Evolutionary conservation across 1,140 invertebrate species (phyloP), one percentile per base, ranked within the genome.

Genomic region (Apis florea): DNA sequence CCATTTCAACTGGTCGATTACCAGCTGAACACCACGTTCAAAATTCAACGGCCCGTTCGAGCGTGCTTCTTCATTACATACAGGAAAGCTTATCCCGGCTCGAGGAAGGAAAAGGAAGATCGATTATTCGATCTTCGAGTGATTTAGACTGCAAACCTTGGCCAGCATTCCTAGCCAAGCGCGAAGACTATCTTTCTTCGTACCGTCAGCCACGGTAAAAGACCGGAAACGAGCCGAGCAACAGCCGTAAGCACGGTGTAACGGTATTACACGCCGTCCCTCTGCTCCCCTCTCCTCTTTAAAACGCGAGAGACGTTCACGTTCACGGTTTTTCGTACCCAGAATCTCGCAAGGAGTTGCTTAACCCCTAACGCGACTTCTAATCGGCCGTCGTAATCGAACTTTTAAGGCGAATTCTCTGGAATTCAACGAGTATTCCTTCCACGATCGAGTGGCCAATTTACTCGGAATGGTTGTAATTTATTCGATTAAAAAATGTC

Each of bases 201-300:
- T 77, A 83, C 71, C 86, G 79, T 70, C 85, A 82, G 67, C 85
- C 82, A 59, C 71, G 83, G 75, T 59, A 77, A 87, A 87, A 84
- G 83, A 87, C 78, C 86, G 86, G 86, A 88, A 88, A 88, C 83
- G 83, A 87, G 31, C 24, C 85, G 79, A 82, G 84, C 81, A 85
- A 76, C 79, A 76, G 77, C 85, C 86, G 76, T 81, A 82, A 88
- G 85, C 76, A 88, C 86, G 31, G 86, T 76, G 83, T 88, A 88
- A 87, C 86, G 85, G 86, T 84, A 66, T 13, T 40, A 3, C 31
- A 6, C 5, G 71, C 64, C 82, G 49, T 77, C 63, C 59, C 69
- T 76, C 59, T 73, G 61, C 75, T 66, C 66, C 54, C 67, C 75
- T 66, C 75, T 21, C 67, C 73, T 68, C 79, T 24, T 71, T 40